Evolutionary conservation across 2,113 vertebrate species (phyloP), one percentile per base, ranked within the genome.

Genomic region (Gopherus flavomarginatus): DNA sequence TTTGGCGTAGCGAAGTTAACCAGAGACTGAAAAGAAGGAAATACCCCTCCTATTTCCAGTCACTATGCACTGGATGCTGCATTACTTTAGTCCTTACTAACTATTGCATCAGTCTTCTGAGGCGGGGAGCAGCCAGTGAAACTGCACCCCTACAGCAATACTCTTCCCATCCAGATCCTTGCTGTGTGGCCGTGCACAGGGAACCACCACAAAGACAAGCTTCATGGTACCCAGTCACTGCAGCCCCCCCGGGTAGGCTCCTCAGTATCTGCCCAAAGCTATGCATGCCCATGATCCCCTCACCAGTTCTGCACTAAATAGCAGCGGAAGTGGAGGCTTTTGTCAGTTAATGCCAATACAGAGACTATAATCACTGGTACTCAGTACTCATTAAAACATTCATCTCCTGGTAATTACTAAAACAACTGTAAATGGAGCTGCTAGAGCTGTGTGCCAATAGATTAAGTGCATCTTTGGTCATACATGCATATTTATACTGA

Each of bases 111-210:
- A 26, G 0, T 27, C n/a, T 9, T 21, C 6, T 87, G 27, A 27
- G 31, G 11, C 12, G 8, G 4, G 11, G n/a, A 89, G 65, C 12
- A 78, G 19, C 4, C 12, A 1, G 42, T 12, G 27, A 90, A 72
- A 19, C 13, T 42, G 7, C 4, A 44, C 5, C 57, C 31, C n/a
- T 87, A 47, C 29, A 42, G 5, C 2, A 75, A 2, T 27, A 27
- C 19, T 90, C 16, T 77, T 92, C 31, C 79, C 90, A 52, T 2
- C 1, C 0, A 27, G n/a, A 72, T 42, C 2, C 1, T 31, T 42
- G 27, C 11, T 78, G 16, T 77, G 3, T 1, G 49, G n/a, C 11
- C 24, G 5, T 2, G 4, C n/a, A 89, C 0, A 0, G 11, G 50
- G 3, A 24, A 49, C 5, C 31, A 38, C 26, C 35, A 59, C 1